Base-by-base conservation (phyloP, 2,888 invertebrate genomes). In the Hirtodrosophila confusa region DNA sequence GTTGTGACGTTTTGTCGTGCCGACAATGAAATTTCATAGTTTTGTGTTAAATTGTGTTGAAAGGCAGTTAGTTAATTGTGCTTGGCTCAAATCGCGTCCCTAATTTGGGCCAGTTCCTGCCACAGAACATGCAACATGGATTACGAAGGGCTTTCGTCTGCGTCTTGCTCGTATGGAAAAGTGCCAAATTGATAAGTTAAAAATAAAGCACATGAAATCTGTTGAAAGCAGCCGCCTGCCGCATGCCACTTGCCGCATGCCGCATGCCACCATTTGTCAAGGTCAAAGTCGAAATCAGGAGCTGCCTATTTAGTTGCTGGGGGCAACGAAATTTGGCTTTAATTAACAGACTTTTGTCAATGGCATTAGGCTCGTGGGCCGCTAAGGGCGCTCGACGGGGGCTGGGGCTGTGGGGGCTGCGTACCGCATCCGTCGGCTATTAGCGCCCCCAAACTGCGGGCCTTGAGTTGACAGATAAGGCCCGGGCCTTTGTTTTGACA, bases 311-410 rank as follows among this genome's bases (percentile, higher is more conserved):
- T 37, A 11, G 49, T 63, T 61, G 54, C 12, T 23, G 40, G 9
- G 17, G 45, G 17, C 44, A 47, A 37, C 29, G 7, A 48, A 45
- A 33, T 47, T 56, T 50, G 37, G 49, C 45, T 57, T 57, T 54
- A 64, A 72, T 72, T 75, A 75, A 64, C 43, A 43, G 29, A 47
- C 36, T 51, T 55, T 40, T 57, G 36, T 57, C 63, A 58, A 47
- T 45, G 23, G 11, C 12, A 24, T 11, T 3, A 4, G 9, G 11
- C 4, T 5, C 11, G 8, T 17, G 17, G 17, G 17, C 17, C 17
- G 17, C 17, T 17, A 17, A 1, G 17, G 17, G 17, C 1, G 17
- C 17, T 17, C 1, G n/a, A n/a, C n/a, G 17, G 17, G 10, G 9
- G 11, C 5, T 9, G 8, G 9, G 23, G 11, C 36, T n/a, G 33